Evolutionary conservation across 2,888 invertebrate genomes (phyloP), one percentile per base, ranked within the genome.

Genomic region (Onchidella celtica): DNA sequence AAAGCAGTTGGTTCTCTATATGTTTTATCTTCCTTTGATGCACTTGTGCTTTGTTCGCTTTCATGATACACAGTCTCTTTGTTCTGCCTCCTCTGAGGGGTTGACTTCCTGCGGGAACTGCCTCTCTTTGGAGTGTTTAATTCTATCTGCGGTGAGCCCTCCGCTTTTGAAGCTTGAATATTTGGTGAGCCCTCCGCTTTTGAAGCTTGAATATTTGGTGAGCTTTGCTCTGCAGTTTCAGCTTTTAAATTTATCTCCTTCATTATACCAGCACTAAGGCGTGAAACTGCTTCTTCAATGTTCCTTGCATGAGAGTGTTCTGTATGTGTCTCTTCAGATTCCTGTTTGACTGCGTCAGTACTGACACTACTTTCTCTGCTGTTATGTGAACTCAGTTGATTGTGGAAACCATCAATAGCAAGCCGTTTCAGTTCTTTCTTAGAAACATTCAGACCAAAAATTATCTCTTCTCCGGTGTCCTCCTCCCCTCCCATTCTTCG

Each of bases 381-480:
- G 6, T 66, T 29, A 55, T 47, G 68, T 32, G 47, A 36, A 55
- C 36, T 74, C 0, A 81, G 24, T 29, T 81, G 81, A 36, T 76
- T 76, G n/a, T 81, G 76, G 47, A 81, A 81, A 9, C 81, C 81
- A 76, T 81, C 81, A 47, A 81, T 70, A 24, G 81, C 76, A 17
- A 81, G 63, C 17, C 81, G 66, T 29, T 81, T 81, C 63, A 81
- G 81, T n/a, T 81, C 81, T 14, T 38, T 63, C 69, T 76, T 47
- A 3, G 81, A 69, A n/a, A 81, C 38, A 38, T 34, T 69, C 24
- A 72, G 32, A 47, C 47, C 70, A 21, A 75, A 59, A 3, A 76
- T 24, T 2, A 70, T 34, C n/a, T 69, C 70, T n/a, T 57, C 21
- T 32, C 34, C 66, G 11, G 9, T 68, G 27, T 80, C 75, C 29